A percentile compares a stretch with the other conserved stretches of the same genome.
Evolutionary conservation across 2,797 vertebrate genomes (phyloP).

Genomic region (Aldrovandia affinis): DNA sequence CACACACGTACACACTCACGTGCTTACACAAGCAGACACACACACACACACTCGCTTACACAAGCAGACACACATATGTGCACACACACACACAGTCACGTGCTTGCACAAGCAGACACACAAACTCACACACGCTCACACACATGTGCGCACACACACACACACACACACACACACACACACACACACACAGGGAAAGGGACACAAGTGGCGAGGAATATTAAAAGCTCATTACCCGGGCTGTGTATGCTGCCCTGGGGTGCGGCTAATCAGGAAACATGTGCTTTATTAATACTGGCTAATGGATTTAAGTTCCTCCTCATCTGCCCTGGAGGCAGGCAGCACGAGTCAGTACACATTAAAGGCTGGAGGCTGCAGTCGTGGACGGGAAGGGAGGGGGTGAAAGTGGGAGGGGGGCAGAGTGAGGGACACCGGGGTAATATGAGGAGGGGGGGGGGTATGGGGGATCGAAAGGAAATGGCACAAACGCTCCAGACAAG

Average conservation of each 20-base stretch:
- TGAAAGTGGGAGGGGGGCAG: neutral
- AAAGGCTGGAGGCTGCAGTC: slow-evolving; percentile 3
- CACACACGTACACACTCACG: slow-evolving; percentile 10
- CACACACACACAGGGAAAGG: slow-evolving; percentile 31
- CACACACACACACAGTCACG: neutral
- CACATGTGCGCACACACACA: neutral
- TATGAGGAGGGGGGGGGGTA: neutral
- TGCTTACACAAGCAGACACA: neutral
- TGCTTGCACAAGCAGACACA: neutral
- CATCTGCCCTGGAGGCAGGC: slow-evolving; percentile 5
- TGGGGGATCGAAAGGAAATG: neutral
- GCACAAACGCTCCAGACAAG: neutral
- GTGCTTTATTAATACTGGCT: slow-evolving; percentile 46
- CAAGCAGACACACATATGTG: neutral
- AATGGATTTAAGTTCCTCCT: slow-evolving; percentile 34
- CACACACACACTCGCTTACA: neutral
- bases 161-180: neutral
- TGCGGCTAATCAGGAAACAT: slow-evolving; percentile 44
- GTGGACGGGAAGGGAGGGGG: neutral
- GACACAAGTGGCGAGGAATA: slow-evolving; percentile 41
- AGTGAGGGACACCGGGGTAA: neutral
- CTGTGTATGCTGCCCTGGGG: slow-evolving; percentile 34
- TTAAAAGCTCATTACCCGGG: slow-evolving; percentile 45
- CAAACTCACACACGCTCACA: neutral
- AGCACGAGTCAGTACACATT: slow-evolving; percentile 24